Conservation (phyloP, 2,113 vertebrate species). For the Chionodraco myersi region DNA sequence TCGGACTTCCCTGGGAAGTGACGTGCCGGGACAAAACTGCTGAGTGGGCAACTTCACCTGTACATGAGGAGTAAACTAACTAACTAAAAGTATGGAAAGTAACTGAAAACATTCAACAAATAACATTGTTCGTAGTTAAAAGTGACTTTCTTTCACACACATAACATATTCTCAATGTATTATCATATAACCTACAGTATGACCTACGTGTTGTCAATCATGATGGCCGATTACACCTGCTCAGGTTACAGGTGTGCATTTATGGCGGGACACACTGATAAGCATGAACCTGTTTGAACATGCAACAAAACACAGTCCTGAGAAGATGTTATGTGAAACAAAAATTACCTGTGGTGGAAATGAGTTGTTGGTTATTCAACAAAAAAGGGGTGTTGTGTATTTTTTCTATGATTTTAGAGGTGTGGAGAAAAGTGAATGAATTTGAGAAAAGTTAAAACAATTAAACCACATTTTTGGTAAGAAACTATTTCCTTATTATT, state of each 20-base stretch:
- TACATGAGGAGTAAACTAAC: background rate
- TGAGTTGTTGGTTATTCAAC: background rate
- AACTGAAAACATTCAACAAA: background rate
- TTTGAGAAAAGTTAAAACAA: background rate
- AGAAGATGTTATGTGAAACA: background rate
- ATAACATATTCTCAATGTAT: background rate
- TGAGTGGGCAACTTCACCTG: conserved; percentile 45
- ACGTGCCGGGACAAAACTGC: conserved; percentile 52
- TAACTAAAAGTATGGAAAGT: background rate
- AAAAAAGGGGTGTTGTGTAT: no score
- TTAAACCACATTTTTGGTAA: background rate
- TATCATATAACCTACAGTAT: background rate
- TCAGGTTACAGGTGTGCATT: no score
- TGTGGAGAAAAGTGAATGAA: background rate
- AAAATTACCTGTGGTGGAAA: background rate
- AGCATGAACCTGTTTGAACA: background rate
- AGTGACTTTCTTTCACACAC: background rate
- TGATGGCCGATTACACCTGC: background rate
- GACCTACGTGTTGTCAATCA: background rate
- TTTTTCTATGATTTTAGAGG: background rate
- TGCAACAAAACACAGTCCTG: background rate
- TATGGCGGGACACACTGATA: background rate
- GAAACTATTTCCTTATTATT: background rate
- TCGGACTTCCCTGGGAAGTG: conserved; percentile 75
- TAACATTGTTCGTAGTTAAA: background rate